Conservation (phyloP, 2,797 vertebrate species). For the Pantherophis alleghaniensis region DNA sequence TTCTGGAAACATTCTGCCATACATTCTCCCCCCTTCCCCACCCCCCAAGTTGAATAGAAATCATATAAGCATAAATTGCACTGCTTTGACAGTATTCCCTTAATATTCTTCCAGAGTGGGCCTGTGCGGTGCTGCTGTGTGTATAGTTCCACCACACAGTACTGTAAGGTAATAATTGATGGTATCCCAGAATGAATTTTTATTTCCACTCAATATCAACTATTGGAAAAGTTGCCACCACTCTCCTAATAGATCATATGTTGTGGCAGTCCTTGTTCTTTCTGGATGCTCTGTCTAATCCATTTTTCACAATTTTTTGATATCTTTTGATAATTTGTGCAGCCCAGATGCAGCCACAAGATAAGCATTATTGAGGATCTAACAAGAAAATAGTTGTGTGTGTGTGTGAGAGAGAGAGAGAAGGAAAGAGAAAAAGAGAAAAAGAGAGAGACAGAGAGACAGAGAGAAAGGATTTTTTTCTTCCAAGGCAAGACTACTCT, state of each 20-base stretch:
- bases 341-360: background rate
- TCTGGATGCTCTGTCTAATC: background rate
- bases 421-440: too few relatives aligned
- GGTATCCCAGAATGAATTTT: background rate
- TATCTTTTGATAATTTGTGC: background rate
- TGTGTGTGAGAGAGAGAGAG: background rate
- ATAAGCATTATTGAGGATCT: background rate
- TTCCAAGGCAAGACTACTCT: background rate
- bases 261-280: background rate
- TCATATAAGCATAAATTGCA: background rate
- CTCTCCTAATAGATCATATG: background rate
- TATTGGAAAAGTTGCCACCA: background rate
- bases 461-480: background rate
- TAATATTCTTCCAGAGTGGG: background rate
- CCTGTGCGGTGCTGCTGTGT: background rate
- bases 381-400: background rate
- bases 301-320: background rate
- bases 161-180: background rate
- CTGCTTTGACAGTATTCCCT: background rate
- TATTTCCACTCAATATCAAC: background rate
- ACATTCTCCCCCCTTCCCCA: fast-evolving
- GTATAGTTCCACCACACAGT: background rate
- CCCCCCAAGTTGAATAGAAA: background rate
- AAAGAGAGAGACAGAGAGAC: too few relatives aligned
- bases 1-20: background rate